A percentile compares a stretch with the other conserved stretches of the same genome.
phyloP scores from a whole-genome alignment of 2,113 vertebrate genomes.

The Oostethus manadensis region DNA sequence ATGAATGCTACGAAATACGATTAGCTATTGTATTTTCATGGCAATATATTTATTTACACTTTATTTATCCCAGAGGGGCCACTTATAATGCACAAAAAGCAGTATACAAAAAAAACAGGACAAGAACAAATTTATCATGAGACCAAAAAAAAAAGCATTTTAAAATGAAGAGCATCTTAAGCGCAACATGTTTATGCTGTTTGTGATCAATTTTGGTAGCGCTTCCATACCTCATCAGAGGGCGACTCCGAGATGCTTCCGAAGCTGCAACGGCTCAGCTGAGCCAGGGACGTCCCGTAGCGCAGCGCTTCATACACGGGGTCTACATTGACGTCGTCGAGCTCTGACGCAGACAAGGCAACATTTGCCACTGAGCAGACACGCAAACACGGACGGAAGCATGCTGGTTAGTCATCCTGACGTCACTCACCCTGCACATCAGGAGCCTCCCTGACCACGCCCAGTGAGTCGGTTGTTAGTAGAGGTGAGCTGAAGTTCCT shows the following conservation, averaged over 20 bases:
- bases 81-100: no score
- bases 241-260: constrained; percentile 84
- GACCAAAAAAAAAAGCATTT: neutral
- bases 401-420: constrained; percentile 25
- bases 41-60: no score
- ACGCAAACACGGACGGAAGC: constrained; percentile 19
- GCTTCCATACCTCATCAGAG: constrained; percentile 55
- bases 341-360: constrained; percentile 38
- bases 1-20: no score
- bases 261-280: constrained; percentile 81
- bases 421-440: constrained; percentile 66
- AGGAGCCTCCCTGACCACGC: constrained; percentile 72
- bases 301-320: constrained; percentile 85
- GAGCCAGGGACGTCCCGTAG: constrained; percentile 86
- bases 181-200: constrained; percentile 6
- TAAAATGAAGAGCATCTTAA: no score
- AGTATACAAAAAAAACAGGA: neutral
- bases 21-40: no score
- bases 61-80: no score
- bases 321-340: constrained; percentile 68
- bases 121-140: neutral
- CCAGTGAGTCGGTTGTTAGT: constrained; percentile 74
- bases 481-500: constrained; percentile 89
- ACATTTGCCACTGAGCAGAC: constrained; percentile 18
- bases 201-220: constrained; percentile 8